Base-by-base conservation (phyloP, 2,113 vertebrate genomes). In the Pachypanchax playfairii region DNA sequence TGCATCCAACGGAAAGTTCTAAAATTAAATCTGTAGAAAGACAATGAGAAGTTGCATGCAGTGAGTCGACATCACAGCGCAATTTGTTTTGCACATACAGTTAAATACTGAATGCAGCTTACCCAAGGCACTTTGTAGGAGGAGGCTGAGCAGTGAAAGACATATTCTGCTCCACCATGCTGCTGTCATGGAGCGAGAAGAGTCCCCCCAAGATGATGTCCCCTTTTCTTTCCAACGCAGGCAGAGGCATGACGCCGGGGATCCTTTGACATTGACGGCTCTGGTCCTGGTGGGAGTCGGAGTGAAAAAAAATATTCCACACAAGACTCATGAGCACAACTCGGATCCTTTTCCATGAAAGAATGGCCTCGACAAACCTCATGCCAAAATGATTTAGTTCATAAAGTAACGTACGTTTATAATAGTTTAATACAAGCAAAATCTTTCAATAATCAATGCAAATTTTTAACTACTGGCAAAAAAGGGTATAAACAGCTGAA, bases 1-100 rank as follows among this genome's bases (percentile, higher is more conserved):
- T 92, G 91, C 90, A 92, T 91, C 90, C 91, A 93, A 10, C 92
- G 86, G 51, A 92, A 93, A 2, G 88, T 91, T 35, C 91, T 53
- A 46, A 92, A 91, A 63, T 91, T 91, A 79, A 93, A 92, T 65
- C 92, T 93, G 35, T 21, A 6, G 18, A 14, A 7, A 26, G 38
- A 11, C 4, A 10, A 2, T 33, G 1, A 43, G 10, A 15, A 20
- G 24, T 17, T 28, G 11, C 11, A 22, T 38, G 6, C n/a, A 21
- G 3, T 11, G 10, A 35, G 33, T 4, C 8, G 11, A 35, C 13
- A 26, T 26, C 3, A 48, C 22, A 26, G 6, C n/a, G n/a, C n/a
- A n/a, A n/a, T n/a, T 24, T 46, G 3, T 6, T 33, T 22, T 52
- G 26, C 25, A 47, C 38, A 13, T 41, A 13, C 6, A 42, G 4